These are phyloP conservation scores for Rugalucina vietnamica DNA, from an alignment of 2,888 invertebrate genomes.

Conservation along the genomic window DNA sequence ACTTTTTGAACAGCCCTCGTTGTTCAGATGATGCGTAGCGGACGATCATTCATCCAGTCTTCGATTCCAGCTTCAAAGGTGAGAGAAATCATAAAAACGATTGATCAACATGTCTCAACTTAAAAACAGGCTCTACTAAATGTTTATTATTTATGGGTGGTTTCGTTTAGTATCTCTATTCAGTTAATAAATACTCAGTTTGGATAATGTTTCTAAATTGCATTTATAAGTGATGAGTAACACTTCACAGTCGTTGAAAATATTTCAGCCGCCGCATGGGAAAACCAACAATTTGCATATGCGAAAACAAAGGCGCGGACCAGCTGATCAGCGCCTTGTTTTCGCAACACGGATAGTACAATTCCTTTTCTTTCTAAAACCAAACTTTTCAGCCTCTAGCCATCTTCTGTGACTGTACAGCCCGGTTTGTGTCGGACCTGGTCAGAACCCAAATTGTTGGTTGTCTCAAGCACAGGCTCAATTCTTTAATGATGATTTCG, in stretches of 20 bases:
- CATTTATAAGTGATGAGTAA: conserved; percentile 14
- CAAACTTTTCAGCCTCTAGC: too few species aligned
- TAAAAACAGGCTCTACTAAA: not conserved
- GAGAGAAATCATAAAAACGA: conserved; percentile 29
- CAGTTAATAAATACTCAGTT: not conserved
- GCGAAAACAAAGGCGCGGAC: too few species aligned
- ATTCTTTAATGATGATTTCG: not conserved
- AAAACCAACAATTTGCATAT: too few species aligned
- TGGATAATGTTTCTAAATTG: conserved; percentile 9
- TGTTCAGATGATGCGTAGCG: not conserved
- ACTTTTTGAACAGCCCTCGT: not conserved
- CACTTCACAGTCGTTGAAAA: not conserved
- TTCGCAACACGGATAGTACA: too few species aligned
- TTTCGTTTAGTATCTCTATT: not conserved
- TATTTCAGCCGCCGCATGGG: not conserved
- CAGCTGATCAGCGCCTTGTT: too few species aligned
- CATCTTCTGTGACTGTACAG: too few species aligned
- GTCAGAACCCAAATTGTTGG: too few species aligned
- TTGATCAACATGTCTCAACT: not conserved
- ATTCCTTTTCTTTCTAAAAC: too few species aligned
- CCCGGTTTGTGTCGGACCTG: too few species aligned
- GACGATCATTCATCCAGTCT: not conserved
- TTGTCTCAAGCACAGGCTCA: too few species aligned
- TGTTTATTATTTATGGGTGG: conserved; percentile 4
- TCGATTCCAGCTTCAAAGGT: conserved; percentile 30